phyloP scores from a whole-genome alignment of 2,888 invertebrate species.

The Dendrolimus houi region DNA sequence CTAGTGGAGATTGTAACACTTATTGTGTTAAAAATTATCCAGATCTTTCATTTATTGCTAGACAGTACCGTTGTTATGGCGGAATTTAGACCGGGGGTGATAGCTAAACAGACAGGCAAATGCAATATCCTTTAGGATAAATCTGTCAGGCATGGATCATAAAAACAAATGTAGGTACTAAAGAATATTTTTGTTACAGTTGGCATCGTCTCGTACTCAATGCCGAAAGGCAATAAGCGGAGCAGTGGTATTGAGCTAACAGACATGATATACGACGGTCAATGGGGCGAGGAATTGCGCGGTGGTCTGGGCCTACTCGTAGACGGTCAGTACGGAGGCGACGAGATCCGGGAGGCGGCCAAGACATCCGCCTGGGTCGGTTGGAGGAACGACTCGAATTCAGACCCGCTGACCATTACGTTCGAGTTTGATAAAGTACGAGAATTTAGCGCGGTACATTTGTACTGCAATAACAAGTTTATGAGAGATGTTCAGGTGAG shows the following conservation, averaged over 20 bases:
- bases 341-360: slow-evolving; percentile 77
- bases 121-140: no score
- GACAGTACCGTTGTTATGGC: no score
- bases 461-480: slow-evolving; percentile 91
- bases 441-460: slow-evolving; percentile 88
- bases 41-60: no score
- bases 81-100: no score
- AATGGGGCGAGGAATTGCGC: slow-evolving; percentile 84
- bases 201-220: slow-evolving; percentile 89
- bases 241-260: slow-evolving; percentile 88
- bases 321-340: slow-evolving; percentile 87
- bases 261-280: slow-evolving; percentile 91
- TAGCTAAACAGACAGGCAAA: no score
- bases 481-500: slow-evolving; percentile 87
- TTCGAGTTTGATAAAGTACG: slow-evolving; percentile 92
- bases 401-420: slow-evolving; percentile 79
- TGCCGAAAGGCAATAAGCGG: slow-evolving; percentile 91
- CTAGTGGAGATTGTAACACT: no score
- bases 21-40: no score
- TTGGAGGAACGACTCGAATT: slow-evolving; percentile 86
- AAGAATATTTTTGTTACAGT: slow-evolving; percentile 63
- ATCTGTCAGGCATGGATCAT: no score
- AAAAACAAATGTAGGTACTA: no score
- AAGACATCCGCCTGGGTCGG: slow-evolving; percentile 90
- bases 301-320: slow-evolving; percentile 91